Conservation (phyloP, 2,797 vertebrate genomes). For the Steatocranus sp. region DNA sequence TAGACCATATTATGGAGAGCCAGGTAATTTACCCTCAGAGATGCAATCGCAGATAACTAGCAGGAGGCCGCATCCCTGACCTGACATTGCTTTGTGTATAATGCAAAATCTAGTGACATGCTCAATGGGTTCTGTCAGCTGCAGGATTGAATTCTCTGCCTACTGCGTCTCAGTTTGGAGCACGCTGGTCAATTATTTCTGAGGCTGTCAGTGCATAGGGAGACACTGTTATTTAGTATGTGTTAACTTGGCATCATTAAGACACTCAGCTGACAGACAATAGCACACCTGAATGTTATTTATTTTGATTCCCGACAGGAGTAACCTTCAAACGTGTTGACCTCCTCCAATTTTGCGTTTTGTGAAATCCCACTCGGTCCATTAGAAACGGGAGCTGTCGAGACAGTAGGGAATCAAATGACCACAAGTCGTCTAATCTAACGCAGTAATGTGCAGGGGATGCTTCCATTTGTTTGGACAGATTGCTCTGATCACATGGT, state of each 20-base stretch:
- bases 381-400: slow-evolving; percentile 64
- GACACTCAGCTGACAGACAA: slow-evolving; percentile 74
- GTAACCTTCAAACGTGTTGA: slow-evolving; percentile 77
- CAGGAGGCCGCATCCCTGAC: slow-evolving; percentile 77
- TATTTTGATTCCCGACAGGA: slow-evolving; percentile 74
- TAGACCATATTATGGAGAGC: slow-evolving; percentile 75
- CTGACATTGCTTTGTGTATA: slow-evolving; percentile 82
- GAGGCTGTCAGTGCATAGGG: slow-evolving; percentile 78
- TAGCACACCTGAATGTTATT: slow-evolving; percentile 75
- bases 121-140: slow-evolving; percentile 82
- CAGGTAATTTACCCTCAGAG: slow-evolving; percentile 80
- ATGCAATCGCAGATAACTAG: slow-evolving; percentile 77
- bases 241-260: slow-evolving; percentile 85
- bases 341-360: slow-evolving; percentile 65
- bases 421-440: slow-evolving; percentile 61
- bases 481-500: slow-evolving; percentile 59
- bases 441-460: slow-evolving; percentile 38
- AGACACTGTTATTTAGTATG: slow-evolving; percentile 83
- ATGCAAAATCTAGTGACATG: slow-evolving; percentile 80
- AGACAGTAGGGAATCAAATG: slow-evolving; percentile 60
- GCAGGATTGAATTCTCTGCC: slow-evolving; percentile 81
- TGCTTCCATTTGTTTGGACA: slow-evolving; percentile 66
- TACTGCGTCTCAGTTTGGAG: slow-evolving; percentile 79
- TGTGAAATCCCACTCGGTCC: slow-evolving; percentile 55
- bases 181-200: slow-evolving; percentile 85